Percentiles rank a stretch among this genome's conserved stretches.
phyloP scores from a whole-genome alignment of 2,888 invertebrate genomes.

The Drosophila gaucha region DNA sequence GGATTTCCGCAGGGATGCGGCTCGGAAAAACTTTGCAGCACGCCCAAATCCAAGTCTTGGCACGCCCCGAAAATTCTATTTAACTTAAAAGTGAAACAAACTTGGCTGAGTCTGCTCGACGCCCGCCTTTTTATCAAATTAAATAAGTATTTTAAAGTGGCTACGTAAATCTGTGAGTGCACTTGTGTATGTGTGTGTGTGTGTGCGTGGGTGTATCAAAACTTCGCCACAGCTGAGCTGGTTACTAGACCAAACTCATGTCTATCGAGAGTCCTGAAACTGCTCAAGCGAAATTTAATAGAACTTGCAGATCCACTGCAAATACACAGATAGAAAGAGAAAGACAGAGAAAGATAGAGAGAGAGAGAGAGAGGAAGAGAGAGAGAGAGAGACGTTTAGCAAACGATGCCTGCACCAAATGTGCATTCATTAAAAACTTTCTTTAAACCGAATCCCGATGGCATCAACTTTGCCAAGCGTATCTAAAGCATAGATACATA shows the following conservation, averaged over 20 bases:
- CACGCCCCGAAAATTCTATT: slow-evolving; percentile 54
- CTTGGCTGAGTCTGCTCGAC: slow-evolving; percentile 54
- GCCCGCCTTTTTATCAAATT: slow-evolving; percentile 55
- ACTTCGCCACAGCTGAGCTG: slow-evolving; percentile 21
- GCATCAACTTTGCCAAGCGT: slow-evolving; percentile 19
- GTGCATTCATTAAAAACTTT: slow-evolving; percentile 46
- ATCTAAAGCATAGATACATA: not conserved
- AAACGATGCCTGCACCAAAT: slow-evolving; percentile 16
- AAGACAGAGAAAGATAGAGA: not conserved
- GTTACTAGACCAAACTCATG: slow-evolving; percentile 1
- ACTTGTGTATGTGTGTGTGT: not conserved
- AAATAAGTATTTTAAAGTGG: slow-evolving; percentile 56
- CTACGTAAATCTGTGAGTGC: slow-evolving; percentile 4
- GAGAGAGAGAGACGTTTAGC: not conserved
- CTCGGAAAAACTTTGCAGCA: not conserved
- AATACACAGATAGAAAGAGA: not conserved
- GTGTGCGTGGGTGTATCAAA: not conserved
- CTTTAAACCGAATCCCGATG: slow-evolving; percentile 10
- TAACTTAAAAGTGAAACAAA: slow-evolving; percentile 67
- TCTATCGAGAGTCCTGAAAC: slow-evolving; percentile 7
- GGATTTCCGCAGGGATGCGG: slow-evolving; percentile 6
- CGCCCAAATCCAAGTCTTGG: not conserved
- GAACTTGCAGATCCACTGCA: slow-evolving; percentile 20
- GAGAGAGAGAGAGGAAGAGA: not conserved
- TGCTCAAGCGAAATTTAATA: slow-evolving; percentile 32